Evolutionary conservation across 2,113 vertebrate species (phyloP), one percentile per base, ranked within the genome.

Genomic region (Spermophilus dauricus): DNA sequence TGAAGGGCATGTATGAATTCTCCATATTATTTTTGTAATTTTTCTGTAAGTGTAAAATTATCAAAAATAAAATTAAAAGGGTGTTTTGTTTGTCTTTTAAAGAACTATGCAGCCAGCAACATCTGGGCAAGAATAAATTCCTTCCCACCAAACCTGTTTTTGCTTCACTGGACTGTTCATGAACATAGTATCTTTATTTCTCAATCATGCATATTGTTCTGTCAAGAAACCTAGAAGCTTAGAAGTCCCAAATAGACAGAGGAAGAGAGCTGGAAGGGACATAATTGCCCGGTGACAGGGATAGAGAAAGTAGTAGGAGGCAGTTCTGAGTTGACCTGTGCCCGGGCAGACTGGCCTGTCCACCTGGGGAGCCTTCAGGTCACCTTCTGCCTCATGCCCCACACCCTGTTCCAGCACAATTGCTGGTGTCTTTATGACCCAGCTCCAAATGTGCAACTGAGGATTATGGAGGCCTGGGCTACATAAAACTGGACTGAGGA

Each of bases 141-240:
- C 61, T 42, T 72, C 83, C 75, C 73, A 76, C 37, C 72, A 73
- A 93, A 93, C 51, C 32, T 61, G 24, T 30, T 51, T 81, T 91
- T 88, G 58, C 77, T 76, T 58, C 75, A 37, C 77, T 76, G 58
- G 80, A 34, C 26, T 75, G 48, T 26, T 51, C 18, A 34, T 51
- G 67, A 88, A 73, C 53, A 45, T 51, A 67, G 78, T 53, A 65
- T 94, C 69, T 69, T 90, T 65, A 88, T 42, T 89, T 96, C 70
- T 78, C 42, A 89, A 51, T 88, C 83, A 81, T 34, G 61, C 58
- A 70, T 81, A 86, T 11, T 89, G 45, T 69, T 95, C 78, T 91
- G 82, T 95, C 86, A 53, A 82, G 82, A 90, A 95, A 91, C 26
- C 67, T 65, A 61, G 78, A 70, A 82, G 89, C 73, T n/a, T 63